Base-by-base conservation (phyloP, 30 jellyfish, hydroid and myxozoan species). In the Hydra vulgaris region DNA sequence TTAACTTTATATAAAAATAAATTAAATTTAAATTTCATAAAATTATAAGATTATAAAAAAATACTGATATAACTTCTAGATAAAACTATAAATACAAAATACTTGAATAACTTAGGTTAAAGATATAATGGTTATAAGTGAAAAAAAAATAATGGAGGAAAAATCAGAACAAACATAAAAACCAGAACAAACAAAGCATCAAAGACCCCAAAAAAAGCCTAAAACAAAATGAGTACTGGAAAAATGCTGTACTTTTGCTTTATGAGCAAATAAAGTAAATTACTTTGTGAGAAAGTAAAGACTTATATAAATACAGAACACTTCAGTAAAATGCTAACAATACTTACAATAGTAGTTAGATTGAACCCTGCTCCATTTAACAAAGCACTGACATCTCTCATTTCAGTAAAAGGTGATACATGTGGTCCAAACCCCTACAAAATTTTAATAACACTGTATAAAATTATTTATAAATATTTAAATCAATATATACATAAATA, bases 381-480 rank as follows among this genome's bases (percentile, higher is more conserved):
- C 27, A 94, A 84, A 56, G 82, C 83, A 21, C 99, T 96, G 70
- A 94, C 81, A 71, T 94, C 99, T 40, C 96, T 71, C 99, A 94
- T 94, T 73, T 94, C 95, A 0, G 99, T 89, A 68, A 94, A 88
- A n/a, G 99, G 99, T 21, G 99, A 94, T 8, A 94, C 83, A 72
- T 82, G 96, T n/a, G 95, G 96, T 15, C 97, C 96, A 80, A 94
- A 94, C 23, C 99, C 99, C 99, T 94, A 80, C 23, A 66, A 61
- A 15, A n/a, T n/a, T n/a, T n/a, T n/a, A n/a, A n/a, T n/a, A n/a
- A 71, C 24, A 74, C 26, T 0, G 23, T 71, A 22, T 17, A 71
- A 18, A 71, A 71, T 0, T 61, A 61, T 61, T 18, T 61, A 61
- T 21, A 61, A 61, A 0, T n/a, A n/a, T n/a, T n/a, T 19, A 19